A percentile compares a stretch with the other conserved stretches of the same genome.
These are phyloP conservation scores for Aporrectodea caliginosa DNA, from an alignment of 1,140 invertebrate genomes.

Conservation along the genomic window DNA sequence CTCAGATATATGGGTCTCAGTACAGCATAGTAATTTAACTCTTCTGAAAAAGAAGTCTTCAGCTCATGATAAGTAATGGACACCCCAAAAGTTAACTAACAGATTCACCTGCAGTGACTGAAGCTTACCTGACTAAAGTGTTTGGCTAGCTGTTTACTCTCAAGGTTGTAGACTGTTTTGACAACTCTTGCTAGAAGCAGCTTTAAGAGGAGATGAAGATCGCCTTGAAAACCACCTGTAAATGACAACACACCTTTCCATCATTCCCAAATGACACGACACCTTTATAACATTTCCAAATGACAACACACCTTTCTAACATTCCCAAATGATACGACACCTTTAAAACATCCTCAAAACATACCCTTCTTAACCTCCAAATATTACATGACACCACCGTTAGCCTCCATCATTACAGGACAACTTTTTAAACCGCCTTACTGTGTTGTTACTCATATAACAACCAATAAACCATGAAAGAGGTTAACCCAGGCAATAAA, in stretches of 20 bases:
- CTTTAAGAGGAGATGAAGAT: slow-evolving; percentile 76
- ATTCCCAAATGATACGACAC: not conserved
- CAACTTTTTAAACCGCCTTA: too few relatives aligned
- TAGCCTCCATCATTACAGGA: too few relatives aligned
- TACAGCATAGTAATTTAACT: too few relatives aligned
- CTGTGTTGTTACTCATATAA: too few relatives aligned
- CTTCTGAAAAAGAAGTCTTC: too few relatives aligned
- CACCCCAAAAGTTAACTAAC: too few relatives aligned
- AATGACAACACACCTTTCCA: not conserved
- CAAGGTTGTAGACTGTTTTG: slow-evolving; percentile 83
- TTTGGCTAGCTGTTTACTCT: slow-evolving; percentile 86
- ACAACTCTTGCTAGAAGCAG: slow-evolving; percentile 75
- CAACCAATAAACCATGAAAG: too few relatives aligned
- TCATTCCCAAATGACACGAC: not conserved
- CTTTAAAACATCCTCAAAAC: not conserved
- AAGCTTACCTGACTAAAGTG: slow-evolving; percentile 68
- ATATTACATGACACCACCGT: too few relatives aligned
- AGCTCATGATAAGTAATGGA: too few relatives aligned
- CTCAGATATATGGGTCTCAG: too few relatives aligned
- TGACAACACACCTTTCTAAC: not conserved
- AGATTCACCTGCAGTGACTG: too few relatives aligned
- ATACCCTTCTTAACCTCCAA: not conserved
- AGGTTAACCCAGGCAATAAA: too few relatives aligned
- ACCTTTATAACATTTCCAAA: not conserved
- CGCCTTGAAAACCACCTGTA: slow-evolving; percentile 68